These are phyloP conservation scores for Andrena trimmerana DNA, from an alignment of 2,888 invertebrate species.

Conservation along the genomic window DNA sequence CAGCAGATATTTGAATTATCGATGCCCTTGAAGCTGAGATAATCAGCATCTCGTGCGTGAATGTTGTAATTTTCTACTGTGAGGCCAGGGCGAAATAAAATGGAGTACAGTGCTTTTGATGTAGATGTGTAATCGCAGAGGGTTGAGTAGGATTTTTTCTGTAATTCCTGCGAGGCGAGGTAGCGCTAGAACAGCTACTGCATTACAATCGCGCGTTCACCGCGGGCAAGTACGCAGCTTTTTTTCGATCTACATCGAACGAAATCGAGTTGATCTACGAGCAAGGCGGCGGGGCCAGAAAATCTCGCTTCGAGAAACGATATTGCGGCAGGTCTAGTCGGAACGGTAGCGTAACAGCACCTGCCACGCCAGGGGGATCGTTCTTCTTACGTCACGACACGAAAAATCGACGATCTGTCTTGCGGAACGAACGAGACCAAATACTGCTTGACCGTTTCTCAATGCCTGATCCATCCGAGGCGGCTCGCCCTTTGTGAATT, in stretches of 20 bases:
- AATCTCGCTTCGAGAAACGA: constrained; percentile 38
- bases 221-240: constrained; percentile 28
- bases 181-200: not conserved
- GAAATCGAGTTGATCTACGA: constrained; percentile 24
- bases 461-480: constrained; percentile 20
- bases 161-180: not conserved
- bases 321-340: constrained; percentile 27
- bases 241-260: constrained; percentile 25
- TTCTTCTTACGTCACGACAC: constrained; percentile 52
- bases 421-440: constrained; percentile 37
- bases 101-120: no score
- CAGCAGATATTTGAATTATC: constrained; percentile 6
- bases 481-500: not conserved
- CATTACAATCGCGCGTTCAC: constrained; percentile 11
- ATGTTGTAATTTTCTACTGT: no score
- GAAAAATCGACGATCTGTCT: constrained; percentile 51
- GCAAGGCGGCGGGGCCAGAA: constrained; percentile 3
- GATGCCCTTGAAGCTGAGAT: not conserved
- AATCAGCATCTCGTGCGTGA: no score
- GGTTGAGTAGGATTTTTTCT: not conserved
- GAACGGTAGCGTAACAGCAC: constrained; percentile 59
- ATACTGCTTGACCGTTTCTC: constrained; percentile 25
- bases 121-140: not conserved
- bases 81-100: no score
- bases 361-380: constrained; percentile 43